phyloP scores from a whole-genome alignment of 2,797 vertebrate genomes.

The Chlorospingus semifuscus region DNA sequence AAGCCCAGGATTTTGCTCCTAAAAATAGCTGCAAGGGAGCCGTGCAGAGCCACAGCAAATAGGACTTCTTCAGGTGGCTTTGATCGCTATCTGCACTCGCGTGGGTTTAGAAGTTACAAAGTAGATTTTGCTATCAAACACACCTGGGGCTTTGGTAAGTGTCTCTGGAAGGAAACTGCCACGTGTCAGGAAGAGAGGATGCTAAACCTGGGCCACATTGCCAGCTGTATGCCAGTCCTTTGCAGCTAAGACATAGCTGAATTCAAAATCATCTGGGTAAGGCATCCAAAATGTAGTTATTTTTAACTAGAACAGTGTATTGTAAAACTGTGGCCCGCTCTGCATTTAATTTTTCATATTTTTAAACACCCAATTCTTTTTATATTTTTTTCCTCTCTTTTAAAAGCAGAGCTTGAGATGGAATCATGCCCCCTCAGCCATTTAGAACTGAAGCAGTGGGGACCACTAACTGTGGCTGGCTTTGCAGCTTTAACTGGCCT shows the following conservation, averaged over 20 bases:
- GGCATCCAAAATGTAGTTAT: constrained; percentile 37
- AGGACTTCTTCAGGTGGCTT: constrained; percentile 10
- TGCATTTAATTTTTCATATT: constrained; percentile 13
- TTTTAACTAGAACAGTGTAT: constrained; percentile 24
- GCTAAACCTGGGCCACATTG: background rate
- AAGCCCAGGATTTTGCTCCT: constrained; percentile 28
- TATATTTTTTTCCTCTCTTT: background rate
- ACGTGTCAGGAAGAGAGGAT: background rate
- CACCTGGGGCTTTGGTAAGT: background rate
- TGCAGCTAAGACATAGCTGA: background rate
- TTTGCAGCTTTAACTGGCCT: constrained; percentile 75
- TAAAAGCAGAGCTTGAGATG: background rate
- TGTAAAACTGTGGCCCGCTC: background rate
- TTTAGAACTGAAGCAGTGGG: constrained; percentile 30
- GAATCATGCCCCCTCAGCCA: background rate
- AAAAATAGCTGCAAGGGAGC: constrained; percentile 48
- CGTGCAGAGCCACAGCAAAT: constrained; percentile 31
- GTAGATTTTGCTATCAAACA: constrained; percentile 33
- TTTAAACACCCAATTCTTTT: background rate
- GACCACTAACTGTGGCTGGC: constrained; percentile 52
- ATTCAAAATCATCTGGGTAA: constrained; percentile 30
- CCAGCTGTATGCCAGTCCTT: background rate
- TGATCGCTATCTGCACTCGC: constrained; percentile 37
- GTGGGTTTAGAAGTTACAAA: constrained; percentile 36
- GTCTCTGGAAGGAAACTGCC: constrained; percentile 29